A percentile compares a stretch with the other conserved stretches of the same genome.
Evolutionary conservation across 2,888 invertebrate species (phyloP).

Genomic region (Erynnis tages): DNA sequence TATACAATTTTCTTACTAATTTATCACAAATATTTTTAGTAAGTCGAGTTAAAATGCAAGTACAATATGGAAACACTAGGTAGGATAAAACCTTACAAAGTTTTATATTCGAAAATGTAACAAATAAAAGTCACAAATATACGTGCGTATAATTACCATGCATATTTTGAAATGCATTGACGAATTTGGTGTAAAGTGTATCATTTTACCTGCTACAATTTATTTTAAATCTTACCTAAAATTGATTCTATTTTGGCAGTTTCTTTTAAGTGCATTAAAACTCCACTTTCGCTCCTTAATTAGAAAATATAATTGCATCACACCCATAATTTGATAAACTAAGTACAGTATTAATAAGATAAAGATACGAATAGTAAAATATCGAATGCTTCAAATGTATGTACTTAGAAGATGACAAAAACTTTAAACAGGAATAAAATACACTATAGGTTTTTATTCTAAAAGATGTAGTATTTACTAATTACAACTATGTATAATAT

Average conservation of each 20-base stretch:
- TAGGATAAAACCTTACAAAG: not conserved
- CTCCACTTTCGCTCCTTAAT: not conserved
- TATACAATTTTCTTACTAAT: slow-evolving; percentile 10
- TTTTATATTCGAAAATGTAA: not conserved
- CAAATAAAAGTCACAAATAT: not conserved
- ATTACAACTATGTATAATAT: slow-evolving; percentile 47
- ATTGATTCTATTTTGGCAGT: not conserved
- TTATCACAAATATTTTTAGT: slow-evolving; percentile 13
- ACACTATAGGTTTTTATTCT: slow-evolving; percentile 27
- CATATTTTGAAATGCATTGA: not conserved
- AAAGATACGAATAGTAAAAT: slow-evolving; percentile 13
- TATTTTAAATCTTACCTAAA: no score
- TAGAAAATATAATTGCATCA: slow-evolving; percentile 35
- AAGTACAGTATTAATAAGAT: slow-evolving; percentile 20
- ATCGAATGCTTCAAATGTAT: slow-evolving; percentile 33
- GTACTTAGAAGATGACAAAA: slow-evolving; percentile 55
- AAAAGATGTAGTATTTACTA: slow-evolving; percentile 55
- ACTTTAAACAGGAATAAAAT: slow-evolving; percentile 34
- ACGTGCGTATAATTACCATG: not conserved
- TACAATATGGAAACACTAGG: not conserved
- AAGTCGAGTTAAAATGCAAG: slow-evolving; percentile 14
- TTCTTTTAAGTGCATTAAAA: slow-evolving; percentile 9
- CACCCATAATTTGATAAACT: slow-evolving; percentile 29
- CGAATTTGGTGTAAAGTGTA: no score
- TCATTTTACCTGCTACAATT: no score